Conservation (phyloP, 1,140 invertebrate species). For the Manduca sexta region DNA sequence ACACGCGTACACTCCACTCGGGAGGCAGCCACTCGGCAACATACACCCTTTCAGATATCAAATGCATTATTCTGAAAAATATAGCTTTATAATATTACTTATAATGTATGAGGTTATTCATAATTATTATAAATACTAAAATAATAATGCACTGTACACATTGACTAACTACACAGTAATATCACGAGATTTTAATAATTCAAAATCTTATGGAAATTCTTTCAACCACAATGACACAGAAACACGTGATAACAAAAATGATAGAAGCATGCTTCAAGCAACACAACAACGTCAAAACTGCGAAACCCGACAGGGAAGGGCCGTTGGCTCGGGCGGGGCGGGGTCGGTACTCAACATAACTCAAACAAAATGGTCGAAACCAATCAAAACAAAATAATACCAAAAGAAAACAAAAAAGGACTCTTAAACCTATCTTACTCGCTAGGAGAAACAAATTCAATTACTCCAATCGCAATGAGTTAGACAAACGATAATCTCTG, state of each 20-base stretch:
- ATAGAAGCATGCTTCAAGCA: constrained; percentile 75
- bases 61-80: constrained; percentile 14
- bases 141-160: constrained; percentile 69
- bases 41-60: constrained; percentile 2
- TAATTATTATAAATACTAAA: constrained; percentile 62
- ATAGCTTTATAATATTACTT: constrained; percentile 7
- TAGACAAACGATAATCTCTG: constrained; percentile 33
- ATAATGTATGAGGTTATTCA: constrained; percentile 53
- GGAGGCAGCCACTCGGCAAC: no score
- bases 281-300: constrained; percentile 74
- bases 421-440: constrained; percentile 48
- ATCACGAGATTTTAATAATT: constrained; percentile 61
- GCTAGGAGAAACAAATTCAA: constrained; percentile 17
- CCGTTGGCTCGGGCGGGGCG: constrained; percentile 32
- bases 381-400: constrained; percentile 42
- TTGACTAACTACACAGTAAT: constrained; percentile 70
- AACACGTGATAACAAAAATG: constrained; percentile 72
- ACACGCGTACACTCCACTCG: no score
- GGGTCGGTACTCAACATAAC: constrained; percentile 30
- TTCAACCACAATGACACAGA: constrained; percentile 72
- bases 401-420: constrained; percentile 45
- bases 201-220: constrained; percentile 62
- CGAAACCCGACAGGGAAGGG: constrained; percentile 62
- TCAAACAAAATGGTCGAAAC: constrained; percentile 39
- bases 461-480: constrained; percentile 35